Conservation (phyloP, 2,113 vertebrate species). For the Macrotus californicus region DNA sequence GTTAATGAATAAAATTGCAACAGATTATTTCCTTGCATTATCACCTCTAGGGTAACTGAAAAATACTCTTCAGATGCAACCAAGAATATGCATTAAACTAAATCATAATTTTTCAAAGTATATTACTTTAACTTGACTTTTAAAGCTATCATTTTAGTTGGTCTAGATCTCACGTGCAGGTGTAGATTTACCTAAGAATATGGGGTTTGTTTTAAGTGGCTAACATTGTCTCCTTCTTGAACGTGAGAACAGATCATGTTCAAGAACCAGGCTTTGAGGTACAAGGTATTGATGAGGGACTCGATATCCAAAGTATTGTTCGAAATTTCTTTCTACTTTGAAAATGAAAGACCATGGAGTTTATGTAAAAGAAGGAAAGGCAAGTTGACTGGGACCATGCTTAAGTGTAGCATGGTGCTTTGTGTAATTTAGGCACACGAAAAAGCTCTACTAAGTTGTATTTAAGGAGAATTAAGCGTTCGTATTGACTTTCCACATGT, state of each 20-base stretch:
- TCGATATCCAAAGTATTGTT: background rate
- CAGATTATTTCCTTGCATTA: background rate
- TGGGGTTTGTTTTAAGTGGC: background rate
- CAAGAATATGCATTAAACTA: background rate
- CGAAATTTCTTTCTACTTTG: background rate
- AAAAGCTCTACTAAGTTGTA: background rate
- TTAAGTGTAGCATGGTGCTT: background rate
- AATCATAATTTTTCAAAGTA: background rate
- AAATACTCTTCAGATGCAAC: background rate
- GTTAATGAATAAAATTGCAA: slow-evolving; percentile 18
- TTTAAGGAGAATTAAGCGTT: background rate
- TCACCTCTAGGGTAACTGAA: background rate
- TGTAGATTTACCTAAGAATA: background rate
- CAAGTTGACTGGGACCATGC: background rate
- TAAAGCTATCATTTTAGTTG: background rate
- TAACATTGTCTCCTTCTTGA: slow-evolving; percentile 16
- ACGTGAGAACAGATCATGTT: background rate
- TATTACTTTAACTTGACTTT: background rate
- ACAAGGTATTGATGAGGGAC: background rate
- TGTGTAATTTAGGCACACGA: background rate
- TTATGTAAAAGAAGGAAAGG: background rate
- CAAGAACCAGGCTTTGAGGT: background rate
- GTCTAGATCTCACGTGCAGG: background rate
- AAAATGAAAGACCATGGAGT: background rate
- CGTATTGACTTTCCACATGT: background rate